Conservation (phyloP, 2,888 invertebrate species). For the Hirtodrosophila duncani region DNA sequence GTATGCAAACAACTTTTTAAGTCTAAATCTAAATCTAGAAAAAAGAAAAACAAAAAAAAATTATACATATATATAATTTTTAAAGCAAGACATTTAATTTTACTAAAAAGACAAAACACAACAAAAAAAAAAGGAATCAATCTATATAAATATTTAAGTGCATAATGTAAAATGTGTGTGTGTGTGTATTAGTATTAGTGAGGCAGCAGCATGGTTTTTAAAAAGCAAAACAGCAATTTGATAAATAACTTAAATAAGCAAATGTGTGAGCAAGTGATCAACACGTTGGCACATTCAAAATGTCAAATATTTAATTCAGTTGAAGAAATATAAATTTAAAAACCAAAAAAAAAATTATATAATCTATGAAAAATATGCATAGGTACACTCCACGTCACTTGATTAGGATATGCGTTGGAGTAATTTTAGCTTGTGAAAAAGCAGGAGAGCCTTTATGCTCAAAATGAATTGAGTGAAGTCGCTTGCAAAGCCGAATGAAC, state of each 20-base stretch:
- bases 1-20: constrained; percentile 47
- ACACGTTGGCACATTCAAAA: too few species aligned
- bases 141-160: constrained; percentile 56
- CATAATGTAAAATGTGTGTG: constrained; percentile 64
- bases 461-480: too few species aligned
- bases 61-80: constrained; percentile 60
- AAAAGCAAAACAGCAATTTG: constrained; percentile 31
- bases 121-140: constrained; percentile 28
- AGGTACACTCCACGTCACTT: too few species aligned
- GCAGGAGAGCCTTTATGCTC: too few species aligned
- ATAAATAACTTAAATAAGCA: constrained; percentile 32
- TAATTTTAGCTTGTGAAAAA: too few species aligned
- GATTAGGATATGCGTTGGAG: too few species aligned
- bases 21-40: constrained; percentile 46
- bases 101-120: constrained; percentile 25
- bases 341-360: too few species aligned
- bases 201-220: constrained; percentile 66
- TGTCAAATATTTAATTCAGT: too few species aligned
- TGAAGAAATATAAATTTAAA: too few species aligned
- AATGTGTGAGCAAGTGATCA: too few species aligned
- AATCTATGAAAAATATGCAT: too few species aligned
- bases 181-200: constrained; percentile 69
- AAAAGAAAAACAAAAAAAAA: constrained; percentile 11
- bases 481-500: too few species aligned
- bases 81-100: constrained; percentile 50